Evolutionary conservation across 2,888 invertebrate genomes (phyloP).

Genomic region (Cantharis flavilabris): DNA sequence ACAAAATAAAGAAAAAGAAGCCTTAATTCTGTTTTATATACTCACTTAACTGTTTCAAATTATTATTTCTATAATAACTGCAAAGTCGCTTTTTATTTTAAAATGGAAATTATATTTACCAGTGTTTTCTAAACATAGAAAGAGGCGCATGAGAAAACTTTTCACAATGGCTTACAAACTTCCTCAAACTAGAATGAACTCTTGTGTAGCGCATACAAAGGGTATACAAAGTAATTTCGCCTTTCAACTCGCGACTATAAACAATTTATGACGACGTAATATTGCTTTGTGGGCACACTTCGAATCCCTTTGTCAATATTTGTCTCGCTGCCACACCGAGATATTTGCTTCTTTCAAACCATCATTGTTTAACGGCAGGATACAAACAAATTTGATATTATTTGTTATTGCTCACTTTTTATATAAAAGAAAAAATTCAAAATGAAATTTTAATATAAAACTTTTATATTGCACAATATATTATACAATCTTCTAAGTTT

Average conservation of each 20-base stretch:
- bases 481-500: background rate
- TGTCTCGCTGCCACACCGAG: conserved; percentile 42
- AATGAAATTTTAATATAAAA: background rate
- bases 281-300: conserved; percentile 45
- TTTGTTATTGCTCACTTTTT: conserved; percentile 17
- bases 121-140: conserved; percentile 17
- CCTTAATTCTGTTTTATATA: background rate
- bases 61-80: background rate
- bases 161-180: conserved; percentile 27
- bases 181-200: conserved; percentile 31
- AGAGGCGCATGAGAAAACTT: conserved; percentile 17
- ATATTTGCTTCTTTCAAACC: conserved; percentile 31
- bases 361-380: conserved; percentile 23
- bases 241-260: conserved; percentile 44
- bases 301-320: conserved; percentile 47
- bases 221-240: conserved; percentile 43
- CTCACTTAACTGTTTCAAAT: background rate
- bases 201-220: conserved; percentile 32
- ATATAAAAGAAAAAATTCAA: background rate
- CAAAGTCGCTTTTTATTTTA: background rate
- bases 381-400: conserved; percentile 25
- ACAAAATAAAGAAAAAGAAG: background rate
- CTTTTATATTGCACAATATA: background rate
- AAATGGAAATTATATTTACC: conserved; percentile 1
- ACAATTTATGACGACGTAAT: conserved; percentile 46